Percentiles rank a stretch among this genome's conserved stretches.
These are phyloP conservation scores for Ashinkailepas kermadecensis DNA, from an alignment of 2,888 invertebrate genomes.

Conservation along the genomic window DNA sequence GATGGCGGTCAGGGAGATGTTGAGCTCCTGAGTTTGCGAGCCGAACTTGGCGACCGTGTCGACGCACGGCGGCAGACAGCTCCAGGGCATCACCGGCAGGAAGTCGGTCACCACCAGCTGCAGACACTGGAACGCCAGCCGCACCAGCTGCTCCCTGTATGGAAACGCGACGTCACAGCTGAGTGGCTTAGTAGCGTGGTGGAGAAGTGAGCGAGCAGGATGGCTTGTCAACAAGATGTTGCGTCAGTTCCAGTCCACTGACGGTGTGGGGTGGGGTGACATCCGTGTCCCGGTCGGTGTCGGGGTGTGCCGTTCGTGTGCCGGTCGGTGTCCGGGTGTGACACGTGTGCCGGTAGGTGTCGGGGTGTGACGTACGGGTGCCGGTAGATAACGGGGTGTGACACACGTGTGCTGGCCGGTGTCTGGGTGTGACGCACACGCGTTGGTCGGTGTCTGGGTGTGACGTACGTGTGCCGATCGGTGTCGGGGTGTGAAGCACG, in stretches of 20 bases:
- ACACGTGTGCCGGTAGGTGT: no score
- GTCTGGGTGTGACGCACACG: background rate
- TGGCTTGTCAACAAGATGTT: background rate
- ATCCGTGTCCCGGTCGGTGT: background rate
- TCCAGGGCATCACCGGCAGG: conserved; percentile 82
- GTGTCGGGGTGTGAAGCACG: conserved; percentile 54
- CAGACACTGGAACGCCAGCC: conserved; percentile 91
- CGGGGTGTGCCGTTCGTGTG: no score
- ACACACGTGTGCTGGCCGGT: background rate
- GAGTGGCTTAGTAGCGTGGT: no score
- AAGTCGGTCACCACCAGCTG: conserved; percentile 93
- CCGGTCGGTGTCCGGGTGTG: no score
- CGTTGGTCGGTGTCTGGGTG: no score
- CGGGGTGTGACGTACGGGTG: background rate
- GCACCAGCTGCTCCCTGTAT: conserved; percentile 73
- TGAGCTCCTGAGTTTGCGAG: conserved; percentile 89
- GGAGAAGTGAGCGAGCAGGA: no score
- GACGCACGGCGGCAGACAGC: conserved; percentile 81
- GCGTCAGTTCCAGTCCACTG: no score
- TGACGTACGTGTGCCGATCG: background rate
- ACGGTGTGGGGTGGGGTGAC: no score
- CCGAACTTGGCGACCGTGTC: conserved; percentile 94
- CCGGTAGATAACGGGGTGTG: background rate
- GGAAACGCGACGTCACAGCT: no score
- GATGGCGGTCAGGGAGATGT: conserved; percentile 93